Conservation (phyloP, 2,888 invertebrate species). For the Tryphoninae sp. region DNA sequence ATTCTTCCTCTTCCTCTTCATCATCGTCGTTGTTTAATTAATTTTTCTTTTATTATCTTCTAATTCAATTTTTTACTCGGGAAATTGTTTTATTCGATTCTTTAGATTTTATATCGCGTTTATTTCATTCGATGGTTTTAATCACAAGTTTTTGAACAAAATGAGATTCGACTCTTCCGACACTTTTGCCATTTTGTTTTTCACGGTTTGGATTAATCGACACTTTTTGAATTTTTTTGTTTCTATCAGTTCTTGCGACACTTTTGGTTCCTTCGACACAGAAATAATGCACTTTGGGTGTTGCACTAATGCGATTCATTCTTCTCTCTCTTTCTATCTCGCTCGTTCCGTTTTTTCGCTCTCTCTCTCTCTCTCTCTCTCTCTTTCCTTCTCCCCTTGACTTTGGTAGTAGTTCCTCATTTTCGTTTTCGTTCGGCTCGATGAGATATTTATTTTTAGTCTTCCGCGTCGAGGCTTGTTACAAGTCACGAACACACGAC, state of each 20-base stretch:
- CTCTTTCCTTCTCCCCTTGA: conserved; percentile 37
- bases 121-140: not conserved
- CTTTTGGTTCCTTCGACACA: not conserved
- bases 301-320: conserved; percentile 24
- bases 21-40: not conserved
- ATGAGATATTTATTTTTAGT: conserved; percentile 63
- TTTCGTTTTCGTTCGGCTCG: conserved; percentile 39
- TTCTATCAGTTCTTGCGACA: not conserved
- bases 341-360: conserved; percentile 14
- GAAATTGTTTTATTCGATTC: not conserved
- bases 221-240: not conserved
- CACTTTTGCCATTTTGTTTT: not conserved
- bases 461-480: conserved; percentile 45
- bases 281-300: conserved; percentile 46
- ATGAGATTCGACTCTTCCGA: not conserved
- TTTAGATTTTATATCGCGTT: not conserved
- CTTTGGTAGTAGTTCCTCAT: conserved; percentile 47
- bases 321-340: conserved; percentile 26
- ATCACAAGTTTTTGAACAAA: not conserved
- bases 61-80: no score
- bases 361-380: conserved; percentile 24
- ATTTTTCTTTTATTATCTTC: not conserved
- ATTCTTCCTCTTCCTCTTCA: not conserved
- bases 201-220: not conserved
- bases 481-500: conserved; percentile 57